Percentiles rank a stretch among this genome's conserved stretches.
Evolutionary conservation across 2,888 invertebrate species (phyloP).

Genomic region (Crocallis elinguaria): DNA sequence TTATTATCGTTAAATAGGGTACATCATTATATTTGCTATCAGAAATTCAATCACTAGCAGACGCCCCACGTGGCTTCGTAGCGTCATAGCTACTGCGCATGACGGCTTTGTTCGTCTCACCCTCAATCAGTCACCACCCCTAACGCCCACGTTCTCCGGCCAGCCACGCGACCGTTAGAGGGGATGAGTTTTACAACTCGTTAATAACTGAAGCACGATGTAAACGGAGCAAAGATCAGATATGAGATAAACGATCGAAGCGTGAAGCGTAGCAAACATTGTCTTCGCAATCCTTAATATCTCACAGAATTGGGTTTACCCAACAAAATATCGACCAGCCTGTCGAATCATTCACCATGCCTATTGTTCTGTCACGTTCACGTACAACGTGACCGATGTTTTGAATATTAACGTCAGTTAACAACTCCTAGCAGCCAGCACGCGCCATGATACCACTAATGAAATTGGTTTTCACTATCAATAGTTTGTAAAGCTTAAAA

Average conservation of each 20-base stretch:
- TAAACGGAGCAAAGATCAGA: constrained; percentile 9
- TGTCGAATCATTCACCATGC: constrained; percentile 6
- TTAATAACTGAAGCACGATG: constrained; percentile 21
- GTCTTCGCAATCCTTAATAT: not conserved
- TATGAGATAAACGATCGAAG: constrained; percentile 1
- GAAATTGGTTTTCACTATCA: no score
- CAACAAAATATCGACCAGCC: constrained; percentile 20
- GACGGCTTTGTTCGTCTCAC: constrained; percentile 50
- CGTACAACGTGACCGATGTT: constrained; percentile 42
- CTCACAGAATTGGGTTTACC: constrained; percentile 4
- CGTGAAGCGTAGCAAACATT: not conserved
- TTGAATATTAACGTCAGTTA: constrained; percentile 2
- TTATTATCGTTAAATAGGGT: not conserved
- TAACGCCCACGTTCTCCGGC: constrained; percentile 39
- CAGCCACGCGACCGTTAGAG: constrained; percentile 44
- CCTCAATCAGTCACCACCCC: no score
- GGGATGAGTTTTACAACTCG: constrained; percentile 24
- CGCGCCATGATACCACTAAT: not conserved
- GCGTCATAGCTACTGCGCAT: constrained; percentile 69
- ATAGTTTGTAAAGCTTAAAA: no score
- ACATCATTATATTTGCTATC: not conserved
- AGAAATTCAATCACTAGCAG: constrained; percentile 4
- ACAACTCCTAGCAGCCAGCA: no score
- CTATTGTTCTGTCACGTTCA: constrained; percentile 43
- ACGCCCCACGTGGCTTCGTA: constrained; percentile 46